These are phyloP conservation scores for Alca torda DNA, from an alignment of 2,797 vertebrate species.

Conservation along the genomic window DNA sequence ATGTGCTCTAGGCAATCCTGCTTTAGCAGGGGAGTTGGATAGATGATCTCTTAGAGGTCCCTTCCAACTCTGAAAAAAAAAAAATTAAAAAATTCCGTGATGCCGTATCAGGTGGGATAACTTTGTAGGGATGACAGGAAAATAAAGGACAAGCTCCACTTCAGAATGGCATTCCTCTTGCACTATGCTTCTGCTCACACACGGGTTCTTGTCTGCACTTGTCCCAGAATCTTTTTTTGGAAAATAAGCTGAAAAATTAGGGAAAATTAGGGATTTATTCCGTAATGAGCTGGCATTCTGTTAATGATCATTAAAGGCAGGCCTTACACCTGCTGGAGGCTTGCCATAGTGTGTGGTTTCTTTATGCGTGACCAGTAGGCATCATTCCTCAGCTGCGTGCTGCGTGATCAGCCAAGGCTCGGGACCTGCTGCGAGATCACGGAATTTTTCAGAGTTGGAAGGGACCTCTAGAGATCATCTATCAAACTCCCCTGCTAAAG, in stretches of 20 bases:
- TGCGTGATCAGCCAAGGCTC: neutral
- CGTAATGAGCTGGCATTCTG: neutral
- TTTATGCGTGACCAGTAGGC: neutral
- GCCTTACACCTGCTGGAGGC: neutral
- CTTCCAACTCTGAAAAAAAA: too few species aligned
- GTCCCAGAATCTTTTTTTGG: neutral
- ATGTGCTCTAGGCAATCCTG: too few species aligned
- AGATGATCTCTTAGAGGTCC: too few species aligned
- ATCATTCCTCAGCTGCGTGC: neutral
- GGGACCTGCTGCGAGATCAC: neutral
- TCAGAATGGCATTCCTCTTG: neutral
- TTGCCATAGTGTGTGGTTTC: neutral
- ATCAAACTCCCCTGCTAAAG: too few species aligned
- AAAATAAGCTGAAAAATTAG: neutral
- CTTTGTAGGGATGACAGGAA: neutral
- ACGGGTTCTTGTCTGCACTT: neutral
- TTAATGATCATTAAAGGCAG: neutral
- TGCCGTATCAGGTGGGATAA: neutral
- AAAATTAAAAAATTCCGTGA: too few species aligned
- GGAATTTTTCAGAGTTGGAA: too few species aligned
- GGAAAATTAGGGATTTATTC: neutral
- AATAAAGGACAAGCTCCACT: neutral
- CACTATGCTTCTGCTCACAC: neutral
- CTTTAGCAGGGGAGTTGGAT: too few species aligned
- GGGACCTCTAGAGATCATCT: too few species aligned